A percentile compares a stretch with the other conserved stretches of the same genome.
These are phyloP conservation scores for honey bee (Apis mellifera) DNA, from an alignment of 1,140 invertebrate genomes.

Conservation along the genomic window Amel_HAv3.1 CM009938.2:9366501-9367000, in stretches of 20 bases:
- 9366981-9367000: slow-evolving; percentile 91
- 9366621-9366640: slow-evolving; percentile 87
- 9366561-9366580: slow-evolving; percentile 85
- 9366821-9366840: slow-evolving; percentile 87
- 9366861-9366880: slow-evolving; percentile 87
- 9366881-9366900: slow-evolving; percentile 88
- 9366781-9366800: too few species aligned
- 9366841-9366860: slow-evolving; percentile 86
- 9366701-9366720: too few species aligned
- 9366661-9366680: not conserved
- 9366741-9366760: too few species aligned
- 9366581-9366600: slow-evolving; percentile 86
- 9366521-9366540: slow-evolving; percentile 62
- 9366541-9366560: slow-evolving; percentile 86
- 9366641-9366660: slow-evolving; percentile 54
- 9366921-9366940: slow-evolving; percentile 87
- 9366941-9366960: slow-evolving; percentile 85
- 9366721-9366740: too few species aligned
- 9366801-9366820: slow-evolving; percentile 62
- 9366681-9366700: too few species aligned
- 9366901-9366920: slow-evolving; percentile 83
- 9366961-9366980: slow-evolving; percentile 82
- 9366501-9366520: slow-evolving; percentile 80
- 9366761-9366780: too few species aligned
- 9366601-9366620: slow-evolving; percentile 89